phyloP scores from a whole-genome alignment of 2,888 invertebrate genomes.

The Steinernema hermaphroditum region DNA sequence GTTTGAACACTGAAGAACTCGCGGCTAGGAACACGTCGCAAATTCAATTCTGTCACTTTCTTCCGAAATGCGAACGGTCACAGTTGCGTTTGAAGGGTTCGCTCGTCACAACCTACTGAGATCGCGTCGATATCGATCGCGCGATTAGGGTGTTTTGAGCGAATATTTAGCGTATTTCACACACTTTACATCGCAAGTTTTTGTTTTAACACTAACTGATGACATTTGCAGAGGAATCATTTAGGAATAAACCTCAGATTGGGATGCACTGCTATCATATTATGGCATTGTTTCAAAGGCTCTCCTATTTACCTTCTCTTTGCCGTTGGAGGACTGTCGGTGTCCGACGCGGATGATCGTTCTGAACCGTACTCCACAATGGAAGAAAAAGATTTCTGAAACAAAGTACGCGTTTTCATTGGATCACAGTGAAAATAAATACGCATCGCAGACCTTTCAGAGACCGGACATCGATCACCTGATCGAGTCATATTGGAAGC shows the following conservation, averaged over 20 bases:
- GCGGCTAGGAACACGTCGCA: no score
- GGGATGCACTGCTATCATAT: no score
- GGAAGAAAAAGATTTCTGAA: not conserved
- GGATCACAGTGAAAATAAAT: not conserved
- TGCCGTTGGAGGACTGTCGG: not conserved
- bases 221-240: no score
- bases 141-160: not conserved
- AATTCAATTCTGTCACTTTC: no score
- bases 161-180: no score
- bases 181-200: no score
- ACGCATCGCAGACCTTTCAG: not conserved
- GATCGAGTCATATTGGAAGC: not conserved
- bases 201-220: no score
- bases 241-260: no score
- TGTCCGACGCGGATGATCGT: conserved; percentile 13
- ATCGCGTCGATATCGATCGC: conserved; percentile 9
- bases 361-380: conserved; percentile 9
- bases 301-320: conserved; percentile 4
- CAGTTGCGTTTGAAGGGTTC: no score
- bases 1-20: no score
- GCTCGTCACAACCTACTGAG: not conserved
- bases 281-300: no score
- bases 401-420: not conserved
- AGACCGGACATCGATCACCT: conserved; percentile 20
- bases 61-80: no score